Base-by-base conservation (phyloP, 2,113 vertebrate genomes). In the Haemorhous mexicanus region DNA sequence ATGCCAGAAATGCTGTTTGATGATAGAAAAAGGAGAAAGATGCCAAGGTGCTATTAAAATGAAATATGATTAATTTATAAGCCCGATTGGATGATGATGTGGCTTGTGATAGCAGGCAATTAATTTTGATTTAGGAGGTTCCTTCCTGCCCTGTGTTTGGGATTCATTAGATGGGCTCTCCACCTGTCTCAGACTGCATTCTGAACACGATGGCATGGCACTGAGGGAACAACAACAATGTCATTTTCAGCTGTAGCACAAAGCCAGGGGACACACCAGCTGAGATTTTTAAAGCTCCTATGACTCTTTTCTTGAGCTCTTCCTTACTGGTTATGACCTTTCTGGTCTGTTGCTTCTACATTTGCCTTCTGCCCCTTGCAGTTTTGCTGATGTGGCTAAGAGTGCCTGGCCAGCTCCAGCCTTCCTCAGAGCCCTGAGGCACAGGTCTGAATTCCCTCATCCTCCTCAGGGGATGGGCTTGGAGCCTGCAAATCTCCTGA, bases 51-150 rank as follows among this genome's bases (percentile, higher is more conserved):
- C 76, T 66, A 61, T 77, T 96, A 87, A 89, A 43, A 89, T 53
- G 68, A 91, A 77, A 27, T 70, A 84, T 84, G 80, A 84, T 89
- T 93, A 92, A 94, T 96, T 95, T 95, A 87, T 91, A 91, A 96
- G 79, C 26, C 73, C 47, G 69, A 72, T 64, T 87, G 52, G 67
- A 55, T 52, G 69, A 89, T 95, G 95, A 96, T 87, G 84, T 82
- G 82, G 21, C 69, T 93, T 84, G 56, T 82, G 87, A 84, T 87
- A 94, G 77, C 87, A 96, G 77, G 81, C 77, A 91, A 84, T 96
- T 94, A 78, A 68, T 91, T 95, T 89, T 96, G 61, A 89, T 96
- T 94, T 93, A 93, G 84, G 66, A 95, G 66, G 18, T 64, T 95
- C 27, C 35, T 75, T 84, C 61, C 61, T 6, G 4, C 81, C 56